Evolutionary conservation across 2,888 invertebrate genomes (phyloP).

Genomic region (Rotaria magnacalcarata): DNA sequence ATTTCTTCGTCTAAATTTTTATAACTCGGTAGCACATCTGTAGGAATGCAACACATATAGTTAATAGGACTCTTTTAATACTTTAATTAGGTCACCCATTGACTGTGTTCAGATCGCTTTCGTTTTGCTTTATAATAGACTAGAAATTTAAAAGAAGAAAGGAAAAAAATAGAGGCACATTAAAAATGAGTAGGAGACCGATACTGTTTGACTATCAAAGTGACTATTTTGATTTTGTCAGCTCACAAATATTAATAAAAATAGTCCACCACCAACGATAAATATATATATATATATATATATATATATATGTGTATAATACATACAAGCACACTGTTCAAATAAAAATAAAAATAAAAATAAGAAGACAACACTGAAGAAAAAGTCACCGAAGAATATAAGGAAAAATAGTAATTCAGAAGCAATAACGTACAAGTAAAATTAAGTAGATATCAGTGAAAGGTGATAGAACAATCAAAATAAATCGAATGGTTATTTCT

Average conservation of each 20-base stretch:
- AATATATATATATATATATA: background rate
- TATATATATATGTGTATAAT: background rate
- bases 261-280: background rate
- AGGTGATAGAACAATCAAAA: background rate
- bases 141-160: background rate
- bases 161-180: background rate
- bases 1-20: background rate
- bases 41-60: background rate
- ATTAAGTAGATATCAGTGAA: background rate
- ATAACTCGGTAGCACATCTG: background rate
- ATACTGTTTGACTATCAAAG: background rate
- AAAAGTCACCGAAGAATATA: background rate
- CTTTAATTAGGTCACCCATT: background rate
- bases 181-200: background rate
- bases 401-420: background rate
- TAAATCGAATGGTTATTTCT: background rate
- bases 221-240: conserved; percentile 22
- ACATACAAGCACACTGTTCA: background rate
- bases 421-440: background rate
- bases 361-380: conserved; percentile 1
- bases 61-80: background rate
- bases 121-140: background rate
- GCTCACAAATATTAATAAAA: background rate
- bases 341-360: background rate
- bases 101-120: background rate